Evolutionary conservation across 2,888 invertebrate genomes (phyloP).

Genomic region (Eilema caniola): DNA sequence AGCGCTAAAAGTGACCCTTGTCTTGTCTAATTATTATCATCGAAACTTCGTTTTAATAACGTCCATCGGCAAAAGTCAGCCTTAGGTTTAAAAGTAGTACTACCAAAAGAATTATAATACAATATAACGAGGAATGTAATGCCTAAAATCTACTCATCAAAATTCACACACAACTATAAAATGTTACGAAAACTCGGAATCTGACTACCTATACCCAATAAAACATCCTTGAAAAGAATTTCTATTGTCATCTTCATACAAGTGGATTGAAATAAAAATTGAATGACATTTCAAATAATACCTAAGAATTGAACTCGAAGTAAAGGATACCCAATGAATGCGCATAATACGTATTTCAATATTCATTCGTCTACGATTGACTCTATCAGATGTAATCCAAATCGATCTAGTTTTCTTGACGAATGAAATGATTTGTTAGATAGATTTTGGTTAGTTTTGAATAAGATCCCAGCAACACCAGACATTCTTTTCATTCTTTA

Average conservation of each 20-base stretch:
- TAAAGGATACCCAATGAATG: slow-evolving; percentile 51
- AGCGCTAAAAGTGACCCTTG: too few relatives aligned
- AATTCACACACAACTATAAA: background rate
- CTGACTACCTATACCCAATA: background rate
- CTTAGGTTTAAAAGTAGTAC: too few relatives aligned
- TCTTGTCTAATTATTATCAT: too few relatives aligned
- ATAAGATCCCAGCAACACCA: too few relatives aligned
- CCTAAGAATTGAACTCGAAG: slow-evolving; percentile 50
- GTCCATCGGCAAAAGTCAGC: too few relatives aligned
- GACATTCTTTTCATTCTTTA: too few relatives aligned
- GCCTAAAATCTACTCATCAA: background rate
- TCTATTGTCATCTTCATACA: slow-evolving; percentile 19
- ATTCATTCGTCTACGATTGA: slow-evolving; percentile 39
- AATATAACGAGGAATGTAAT: too few relatives aligned
- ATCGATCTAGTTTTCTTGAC: slow-evolving; percentile 34
- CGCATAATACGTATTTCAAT: slow-evolving; percentile 48
- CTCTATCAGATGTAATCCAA: slow-evolving; percentile 44
- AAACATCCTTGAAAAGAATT: slow-evolving; percentile 7
- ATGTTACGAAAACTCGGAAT: background rate
- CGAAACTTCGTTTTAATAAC: too few relatives aligned
- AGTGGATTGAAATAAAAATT: slow-evolving; percentile 37
- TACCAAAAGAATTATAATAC: too few relatives aligned
- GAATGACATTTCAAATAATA: slow-evolving; percentile 50
- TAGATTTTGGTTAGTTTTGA: background rate
- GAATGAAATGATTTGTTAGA: slow-evolving; percentile 20